phyloP scores from a whole-genome alignment of 2,797 vertebrate species.

The Peromyscus melanophrys region DNA sequence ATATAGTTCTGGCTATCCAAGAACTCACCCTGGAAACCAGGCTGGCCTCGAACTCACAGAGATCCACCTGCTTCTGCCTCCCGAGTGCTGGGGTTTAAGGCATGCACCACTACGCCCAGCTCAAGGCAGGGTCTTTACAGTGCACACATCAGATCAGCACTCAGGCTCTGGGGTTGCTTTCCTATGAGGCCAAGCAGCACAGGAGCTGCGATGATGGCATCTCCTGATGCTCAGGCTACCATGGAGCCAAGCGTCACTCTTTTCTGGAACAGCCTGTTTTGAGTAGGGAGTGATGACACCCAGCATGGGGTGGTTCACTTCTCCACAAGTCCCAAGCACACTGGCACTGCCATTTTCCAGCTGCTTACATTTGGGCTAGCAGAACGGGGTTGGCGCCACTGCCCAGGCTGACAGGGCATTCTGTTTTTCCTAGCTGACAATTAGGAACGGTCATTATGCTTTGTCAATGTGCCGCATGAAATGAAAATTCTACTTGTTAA shows the following conservation, averaged over 20 bases:
- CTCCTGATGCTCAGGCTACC: no score
- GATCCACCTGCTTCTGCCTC: neutral
- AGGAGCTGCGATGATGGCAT: fast-evolving
- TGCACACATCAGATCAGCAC: neutral
- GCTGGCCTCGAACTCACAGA: neutral
- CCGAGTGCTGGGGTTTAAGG: neutral
- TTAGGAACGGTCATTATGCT: slow-evolving; percentile 72
- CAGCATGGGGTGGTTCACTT: no score
- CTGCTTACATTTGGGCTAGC: neutral
- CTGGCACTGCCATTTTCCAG: neutral
- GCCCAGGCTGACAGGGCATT: slow-evolving; percentile 32
- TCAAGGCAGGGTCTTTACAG: neutral
- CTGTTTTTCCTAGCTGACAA: slow-evolving; percentile 76
- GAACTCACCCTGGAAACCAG: neutral
- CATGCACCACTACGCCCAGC: neutral
- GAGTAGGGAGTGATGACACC: neutral
- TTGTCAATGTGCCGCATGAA: slow-evolving; percentile 74
- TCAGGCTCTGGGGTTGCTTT: neutral
- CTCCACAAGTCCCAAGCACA: neutral
- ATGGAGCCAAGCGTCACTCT: neutral
- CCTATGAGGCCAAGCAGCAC: fast-evolving
- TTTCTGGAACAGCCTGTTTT: neutral
- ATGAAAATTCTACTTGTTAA: slow-evolving; percentile 80
- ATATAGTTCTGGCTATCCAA: neutral
- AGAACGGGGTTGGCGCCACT: neutral